Evolutionary conservation across 37 sponge, comb jelly and placozoan species (phyloP), one percentile per base, ranked within the genome.

Genomic region (Beroe ovata): DNA sequence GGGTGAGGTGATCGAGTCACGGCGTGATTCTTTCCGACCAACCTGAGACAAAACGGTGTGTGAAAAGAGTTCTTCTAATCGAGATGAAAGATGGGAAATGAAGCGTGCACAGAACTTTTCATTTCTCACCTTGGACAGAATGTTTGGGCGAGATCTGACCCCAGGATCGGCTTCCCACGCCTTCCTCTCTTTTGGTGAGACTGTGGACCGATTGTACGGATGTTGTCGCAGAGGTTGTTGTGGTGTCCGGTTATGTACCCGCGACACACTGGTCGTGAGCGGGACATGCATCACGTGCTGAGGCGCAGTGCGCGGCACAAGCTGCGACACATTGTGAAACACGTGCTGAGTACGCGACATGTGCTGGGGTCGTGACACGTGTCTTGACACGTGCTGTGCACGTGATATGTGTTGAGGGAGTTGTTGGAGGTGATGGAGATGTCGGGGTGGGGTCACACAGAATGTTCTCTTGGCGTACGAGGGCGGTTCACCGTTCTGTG

Each of bases 301-400:
- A n/a, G n/a, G n/a, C n/a, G n/a, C n/a, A n/a, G n/a, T n/a, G n/a
- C n/a, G n/a, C n/a, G n/a, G n/a, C 54, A 47, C 54, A 11, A 47
- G 54, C 11, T 11, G 54, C 54, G 54, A 11, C 54, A 47, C 54
- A 3, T 30, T 37, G 18, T 30, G 69, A 34, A 8, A 3, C 2
- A 33, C 36, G 69, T 66, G 25, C 69, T 2, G 35, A 2, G 36
- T 30, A 1, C 69, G 69, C 36, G 33, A 37, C 19, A 30, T 37
- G 69, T 66, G 69, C 69, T 1, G 35, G 3, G 69, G 29, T 34
- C 69, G 69, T 37, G 69, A 30, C 69, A 66, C 69, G 35, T 11
- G 11, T 47, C 11, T 11, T 47, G 54, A n/a, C 69, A 66, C 69
- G 69, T 66, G 69, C 69, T 66, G 69, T 34, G 34, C 33, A 66